Evolutionary conservation across 2,888 invertebrate species (phyloP), one percentile per base, ranked within the genome.

Genomic region (Eulithis prunata): DNA sequence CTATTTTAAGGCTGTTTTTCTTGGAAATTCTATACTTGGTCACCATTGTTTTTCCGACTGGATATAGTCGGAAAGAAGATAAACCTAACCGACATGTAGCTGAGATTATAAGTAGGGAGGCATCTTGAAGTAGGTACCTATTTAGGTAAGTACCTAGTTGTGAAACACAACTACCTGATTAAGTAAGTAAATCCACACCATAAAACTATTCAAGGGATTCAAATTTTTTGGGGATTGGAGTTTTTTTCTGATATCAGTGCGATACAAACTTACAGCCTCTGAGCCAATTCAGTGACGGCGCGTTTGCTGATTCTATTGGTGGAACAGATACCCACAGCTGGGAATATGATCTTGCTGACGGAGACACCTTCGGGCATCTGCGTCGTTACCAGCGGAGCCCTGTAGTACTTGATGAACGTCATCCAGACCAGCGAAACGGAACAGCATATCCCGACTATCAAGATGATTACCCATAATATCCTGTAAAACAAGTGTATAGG

Each of bases 321-420:
- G 1, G 91, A 83, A 69, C 94, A 94, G 45, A 94, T 85, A 0
- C 93, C 93, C 2, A 94, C 82, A 0, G 93, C 93, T 28, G 94
- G 94, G 66, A 93, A 93, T 62, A 93, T 88, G 12, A 94, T 92
- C 21, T 85, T 82, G 70, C 82, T 87, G 13, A 94, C 88, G 0
- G 91, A 84, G 0, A 90, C 84, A 4, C 92, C 93, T 59, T 90
- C 90, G 0, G 94, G 93, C 77, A 89, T 81, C 75, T 89, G 93
- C 3, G 89, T 93, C 58, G 89, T 90, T 53, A 89, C 91, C 47
- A 91, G 75, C 0, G 91, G 91, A 12, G 89, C 88, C 11, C 76
- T 79, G 75, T 89, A 89, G 78, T 87, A 92, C 61, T 84, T 87
- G 57, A 75, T 75, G 65, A 93, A 92, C 1, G 91, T 93, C 36